phyloP scores from a whole-genome alignment of 2,888 invertebrate species.

The Hyalella azteca region DNA sequence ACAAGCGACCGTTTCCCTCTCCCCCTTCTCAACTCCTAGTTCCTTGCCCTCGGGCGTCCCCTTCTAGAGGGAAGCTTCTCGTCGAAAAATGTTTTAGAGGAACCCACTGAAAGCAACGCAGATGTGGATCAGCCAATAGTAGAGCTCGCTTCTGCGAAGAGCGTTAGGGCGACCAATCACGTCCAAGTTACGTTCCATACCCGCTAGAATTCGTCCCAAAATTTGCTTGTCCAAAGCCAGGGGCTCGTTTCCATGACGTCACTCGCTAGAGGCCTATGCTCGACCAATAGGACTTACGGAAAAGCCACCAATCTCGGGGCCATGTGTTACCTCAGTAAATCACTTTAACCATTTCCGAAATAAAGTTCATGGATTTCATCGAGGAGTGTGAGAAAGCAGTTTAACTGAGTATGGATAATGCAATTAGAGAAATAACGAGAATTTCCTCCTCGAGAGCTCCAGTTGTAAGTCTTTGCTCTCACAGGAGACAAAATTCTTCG shows the following conservation, averaged over 20 bases:
- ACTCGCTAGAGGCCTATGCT: slow-evolving; percentile 14
- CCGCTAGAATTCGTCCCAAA: not conserved
- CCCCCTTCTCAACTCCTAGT: not conserved
- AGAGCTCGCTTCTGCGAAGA: not conserved
- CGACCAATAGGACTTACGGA: not conserved
- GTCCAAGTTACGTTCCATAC: not conserved
- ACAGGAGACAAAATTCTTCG: slow-evolving; percentile 3
- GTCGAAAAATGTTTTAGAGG: too few relatives aligned
- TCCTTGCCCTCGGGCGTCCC: not conserved
- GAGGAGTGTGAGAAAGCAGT: slow-evolving; percentile 30
- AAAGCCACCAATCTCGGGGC: slow-evolving; percentile 22
- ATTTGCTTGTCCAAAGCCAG: not conserved
- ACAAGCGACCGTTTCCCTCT: not conserved
- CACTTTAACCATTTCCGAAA: slow-evolving; percentile 34
- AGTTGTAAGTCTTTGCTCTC: slow-evolving; percentile 7
- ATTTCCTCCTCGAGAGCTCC: slow-evolving; percentile 33
- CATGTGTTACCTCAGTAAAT: slow-evolving; percentile 32
- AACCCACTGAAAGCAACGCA: not conserved
- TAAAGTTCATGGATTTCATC: slow-evolving; percentile 31
- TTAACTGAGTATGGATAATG: slow-evolving; percentile 34
- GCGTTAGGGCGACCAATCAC: slow-evolving; percentile 1
- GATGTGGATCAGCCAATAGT: not conserved
- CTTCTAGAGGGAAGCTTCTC: too few relatives aligned
- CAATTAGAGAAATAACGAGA: slow-evolving; percentile 36
- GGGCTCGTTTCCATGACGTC: slow-evolving; percentile 16